Evolutionary conservation across 2,888 invertebrate species (phyloP), one percentile per base, ranked within the genome.

Genomic region (Ptychoptera albimana): DNA sequence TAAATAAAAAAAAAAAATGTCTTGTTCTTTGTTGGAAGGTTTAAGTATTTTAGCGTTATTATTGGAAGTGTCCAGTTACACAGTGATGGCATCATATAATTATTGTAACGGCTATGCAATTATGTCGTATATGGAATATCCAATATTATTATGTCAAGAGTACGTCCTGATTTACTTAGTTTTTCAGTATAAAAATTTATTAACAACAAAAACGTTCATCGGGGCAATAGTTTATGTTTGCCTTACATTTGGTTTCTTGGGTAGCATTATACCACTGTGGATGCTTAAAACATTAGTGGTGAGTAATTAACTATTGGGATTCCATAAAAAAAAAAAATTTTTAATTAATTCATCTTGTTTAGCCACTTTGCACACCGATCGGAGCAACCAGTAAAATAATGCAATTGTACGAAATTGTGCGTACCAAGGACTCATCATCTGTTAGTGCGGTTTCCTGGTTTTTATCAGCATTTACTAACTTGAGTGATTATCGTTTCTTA

Each of bases 81-180:
- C 85, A 2, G 76, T 85, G 50, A 82, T 80, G 72, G 74, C 82
- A 45, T 74, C 83, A 23, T 89, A 89, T 63, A 88, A 87, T 60
- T 83, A 71, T 53, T 73, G 74, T 30, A 83, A 80, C 58, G 70
- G 70, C 10, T 87, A 88, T 59, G 73, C 79, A 10, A 52, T 83
- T 9, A 66, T 85, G 50, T 82, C 85, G 0, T 89, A 86, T 55
- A 63, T 88, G 71, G 89, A 89, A 57, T 88, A 88, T 61, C 85
- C 86, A 1, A 76, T 87, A 38, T 76, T 88, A 50, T 61, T 88
- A 46, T 42, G 77, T 2, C 87, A 88, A 68, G 78, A 86, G 54
- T 75, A 80, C 50, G 66, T 82, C 8, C 64, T 88, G 48, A 73
- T 87, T 51, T 79, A 72, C 56, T 72, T 79, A 44, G 81, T 81